Evolutionary conservation across 2,888 invertebrate genomes (phyloP), one percentile per base, ranked within the genome.

Genomic region (Caenorhabditis sp.): DNA sequence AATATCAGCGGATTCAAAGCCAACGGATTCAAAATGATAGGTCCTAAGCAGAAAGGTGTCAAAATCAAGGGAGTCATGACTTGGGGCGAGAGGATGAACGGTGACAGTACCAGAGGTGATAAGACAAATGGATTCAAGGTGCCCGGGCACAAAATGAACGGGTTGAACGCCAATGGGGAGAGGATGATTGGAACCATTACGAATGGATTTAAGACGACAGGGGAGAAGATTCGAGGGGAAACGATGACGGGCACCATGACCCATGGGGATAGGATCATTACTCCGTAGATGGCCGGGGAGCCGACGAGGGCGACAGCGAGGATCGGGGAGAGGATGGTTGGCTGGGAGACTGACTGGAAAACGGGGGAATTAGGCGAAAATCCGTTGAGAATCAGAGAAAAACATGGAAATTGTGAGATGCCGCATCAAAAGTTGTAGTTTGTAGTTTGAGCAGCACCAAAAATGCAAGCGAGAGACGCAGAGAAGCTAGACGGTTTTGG

Each of bases 41-140:
- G 82, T 15, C 62, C 78, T 32, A 86, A 65, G 5, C 64, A 82
- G 50, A 87, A 71, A 2, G 88, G 89, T 2, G 83, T 76, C 5
- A 89, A 67, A 18, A 88, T 83, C 20, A 88, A 20, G 0, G 89
- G 88, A 2, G 79, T 76, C 79, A 88, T 81, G 6, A 78, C 86
- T 64, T 87, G 81, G 1, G 89, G 89, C 1, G 86, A 85, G 2
- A 89, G 61, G 40, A 89, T 81, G 53, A 85, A 79, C 8, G 89
- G 89, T 1, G 77, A 80, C 9, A 87, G 58, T 20, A 88, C 69
- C 1, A 87, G 53, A 1, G 87, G 86, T 2, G 82, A 82, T 8
- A 87, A 64, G 0, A 87, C 74, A 24, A 85, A 62, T 8, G 85
- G 85, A 60, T 81, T 81, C n/a, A 80, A 9, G 11, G 78, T 51